Base-by-base conservation (phyloP, 1,140 invertebrate species). In the Ridgeia piscesae region DNA sequence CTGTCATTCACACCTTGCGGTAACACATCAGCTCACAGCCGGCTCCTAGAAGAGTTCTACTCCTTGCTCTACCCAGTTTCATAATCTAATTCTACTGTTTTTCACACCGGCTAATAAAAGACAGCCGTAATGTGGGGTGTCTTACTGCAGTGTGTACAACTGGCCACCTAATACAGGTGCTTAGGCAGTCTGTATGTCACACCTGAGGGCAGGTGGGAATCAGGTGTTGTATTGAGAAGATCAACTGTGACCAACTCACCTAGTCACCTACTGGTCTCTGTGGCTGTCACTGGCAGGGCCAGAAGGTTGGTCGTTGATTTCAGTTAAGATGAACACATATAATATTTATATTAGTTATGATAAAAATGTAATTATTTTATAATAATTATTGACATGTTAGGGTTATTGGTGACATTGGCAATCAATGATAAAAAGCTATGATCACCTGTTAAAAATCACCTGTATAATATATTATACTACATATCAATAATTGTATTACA, bases 21-120 rank as follows among this genome's bases (percentile, higher is more conserved):
- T 77, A 77, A 77, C 58, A 77, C 27, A 2, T 27, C 58, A 21
- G 17, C 58, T 27, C 17, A 21, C 58, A 77, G 58, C 58, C 27
- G 17, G 48, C 48, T 50, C 48, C 21, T 0, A 21, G 48, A 50
- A 50, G 48, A 50, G 48, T 11, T 50, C 48, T 50, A 50, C 48
- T 50, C 48, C n/a, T 50, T 2, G 17, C 17, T 77, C 27, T 77
- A 77, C 17, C 2, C 58, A 77, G 58, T 77, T 77, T 77, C 58
- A 77, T 77, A 77, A 77, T 77, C 58, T 77, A 77, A 77, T 77
- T 77, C 58, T 77, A 31, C 58, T 77, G 58, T 77, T 77, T 77
- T 77, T 77, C 58, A 77, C 58, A 77, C 58, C 27, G 58, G 58
- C 58, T 21, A 77, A 77, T 77, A 77, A 77, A 77, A 77, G 14